Conservation (phyloP, 2,113 vertebrate genomes). For the Columbina picui region DNA sequence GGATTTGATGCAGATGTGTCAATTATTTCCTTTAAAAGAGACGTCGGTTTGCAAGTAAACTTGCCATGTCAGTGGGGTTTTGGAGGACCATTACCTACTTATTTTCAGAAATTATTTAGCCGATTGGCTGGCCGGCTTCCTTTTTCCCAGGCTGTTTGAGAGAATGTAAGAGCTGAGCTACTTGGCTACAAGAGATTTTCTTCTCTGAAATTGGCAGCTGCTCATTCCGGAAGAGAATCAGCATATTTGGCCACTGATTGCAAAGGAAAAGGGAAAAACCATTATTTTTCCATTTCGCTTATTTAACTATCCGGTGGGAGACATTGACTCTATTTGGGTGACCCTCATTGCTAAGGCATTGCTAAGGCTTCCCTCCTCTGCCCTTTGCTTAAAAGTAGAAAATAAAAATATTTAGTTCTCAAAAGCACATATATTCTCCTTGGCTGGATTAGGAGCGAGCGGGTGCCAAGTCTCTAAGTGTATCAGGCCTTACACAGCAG, state of each 20-base stretch:
- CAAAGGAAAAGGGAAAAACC: conserved; percentile 70
- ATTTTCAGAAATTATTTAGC: not conserved
- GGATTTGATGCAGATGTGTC: not conserved
- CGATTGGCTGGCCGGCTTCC: not conserved
- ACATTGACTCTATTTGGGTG: conserved; percentile 53
- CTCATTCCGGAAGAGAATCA: conserved; percentile 53
- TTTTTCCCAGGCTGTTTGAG: conserved; percentile 57
- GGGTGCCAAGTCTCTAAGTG: conserved; percentile 55
- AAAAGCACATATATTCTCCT: conserved; percentile 26
- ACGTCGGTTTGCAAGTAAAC: not conserved
- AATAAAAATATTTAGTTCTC: not conserved
- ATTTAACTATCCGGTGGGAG: conserved; percentile 72
- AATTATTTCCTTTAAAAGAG: conserved; percentile 1
- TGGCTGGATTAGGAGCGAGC: not conserved
- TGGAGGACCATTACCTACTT: not conserved
- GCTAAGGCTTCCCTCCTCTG: conserved; percentile 23
- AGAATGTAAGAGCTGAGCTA: conserved; percentile 35
- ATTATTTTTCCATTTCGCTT: conserved; percentile 75
- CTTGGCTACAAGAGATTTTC: conserved; percentile 65
- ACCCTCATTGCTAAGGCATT: conserved; percentile 48
- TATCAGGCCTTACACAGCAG: conserved; percentile 62
- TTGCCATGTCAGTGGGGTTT: not conserved
- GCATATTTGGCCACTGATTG: conserved; percentile 58
- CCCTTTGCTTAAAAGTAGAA: not conserved
- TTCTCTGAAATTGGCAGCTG: conserved; percentile 57